Conservation (phyloP, 2,888 invertebrate species). For the Chalcis sispes region DNA sequence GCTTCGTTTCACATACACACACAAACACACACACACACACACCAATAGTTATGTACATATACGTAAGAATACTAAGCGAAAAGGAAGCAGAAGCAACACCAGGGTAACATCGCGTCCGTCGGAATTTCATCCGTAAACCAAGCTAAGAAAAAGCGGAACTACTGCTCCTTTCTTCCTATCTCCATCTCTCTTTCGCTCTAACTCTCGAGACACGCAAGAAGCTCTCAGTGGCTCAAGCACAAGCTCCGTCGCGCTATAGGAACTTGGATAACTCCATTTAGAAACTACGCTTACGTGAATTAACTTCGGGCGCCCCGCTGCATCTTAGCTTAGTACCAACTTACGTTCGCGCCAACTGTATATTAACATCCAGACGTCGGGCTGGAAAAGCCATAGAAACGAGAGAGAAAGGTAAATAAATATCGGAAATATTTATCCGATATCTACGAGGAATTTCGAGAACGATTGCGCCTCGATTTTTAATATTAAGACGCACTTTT, state of each 20-base stretch:
- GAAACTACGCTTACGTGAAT: slow-evolving; percentile 56
- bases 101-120: slow-evolving; percentile 17
- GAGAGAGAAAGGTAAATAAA: too few relatives aligned
- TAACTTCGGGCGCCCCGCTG: slow-evolving; percentile 42
- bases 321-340: neutral
- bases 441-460: too few relatives aligned
- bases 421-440: too few relatives aligned
- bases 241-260: neutral
- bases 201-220: neutral
- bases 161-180: neutral
- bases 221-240: slow-evolving; percentile 31
- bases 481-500: too few relatives aligned
- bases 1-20: too few relatives aligned
- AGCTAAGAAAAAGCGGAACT: slow-evolving; percentile 5
- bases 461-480: too few relatives aligned
- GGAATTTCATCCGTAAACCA: slow-evolving; percentile 44
- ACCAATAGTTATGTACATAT: neutral
- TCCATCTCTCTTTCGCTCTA: neutral
- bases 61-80: neutral
- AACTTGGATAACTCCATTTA: slow-evolving; percentile 54
- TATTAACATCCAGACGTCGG: neutral
- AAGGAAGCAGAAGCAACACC: neutral
- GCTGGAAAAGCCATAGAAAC: neutral
- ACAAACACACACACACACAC: neutral
- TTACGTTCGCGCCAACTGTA: neutral